Conservation (phyloP, 2,113 vertebrate species). For the Mugil cephalus region DNA sequence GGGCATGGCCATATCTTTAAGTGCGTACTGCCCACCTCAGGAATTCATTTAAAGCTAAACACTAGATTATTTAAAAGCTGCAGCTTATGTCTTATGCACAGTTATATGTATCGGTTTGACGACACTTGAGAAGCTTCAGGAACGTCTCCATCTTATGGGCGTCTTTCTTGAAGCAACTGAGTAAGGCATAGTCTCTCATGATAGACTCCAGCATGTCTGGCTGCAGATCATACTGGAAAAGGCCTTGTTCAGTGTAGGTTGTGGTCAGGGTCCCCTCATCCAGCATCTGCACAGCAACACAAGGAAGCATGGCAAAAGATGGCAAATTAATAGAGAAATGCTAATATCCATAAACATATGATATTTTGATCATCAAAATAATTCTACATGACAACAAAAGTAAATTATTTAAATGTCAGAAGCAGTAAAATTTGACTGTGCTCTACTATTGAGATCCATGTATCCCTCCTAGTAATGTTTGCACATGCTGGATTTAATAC, state of each 20-base stretch:
- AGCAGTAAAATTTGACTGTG: neutral
- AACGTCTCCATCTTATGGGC: slow-evolving; percentile 85
- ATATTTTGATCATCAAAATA: neutral
- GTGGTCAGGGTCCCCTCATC: slow-evolving; percentile 66
- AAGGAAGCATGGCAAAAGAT: neutral
- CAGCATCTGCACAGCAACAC: slow-evolving; percentile 74
- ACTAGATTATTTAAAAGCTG: slow-evolving; percentile 55
- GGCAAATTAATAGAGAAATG: too few relatives aligned
- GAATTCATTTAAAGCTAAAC: slow-evolving; percentile 62
- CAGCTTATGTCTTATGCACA: slow-evolving; percentile 58
- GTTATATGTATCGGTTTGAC: slow-evolving; percentile 75
- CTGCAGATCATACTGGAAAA: slow-evolving; percentile 55
- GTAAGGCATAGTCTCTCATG: slow-evolving; percentile 76
- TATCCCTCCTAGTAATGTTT: too few relatives aligned
- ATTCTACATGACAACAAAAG: neutral
- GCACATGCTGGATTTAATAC: too few relatives aligned
- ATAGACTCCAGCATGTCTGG: slow-evolving; percentile 77
- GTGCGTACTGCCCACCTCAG: slow-evolving; percentile 44
- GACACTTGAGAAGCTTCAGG: slow-evolving; percentile 85
- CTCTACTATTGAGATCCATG: too few relatives aligned
- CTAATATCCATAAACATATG: neutral
- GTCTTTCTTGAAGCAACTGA: slow-evolving; percentile 85
- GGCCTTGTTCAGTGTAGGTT: slow-evolving; percentile 45
- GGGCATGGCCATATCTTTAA: slow-evolving; percentile 69
- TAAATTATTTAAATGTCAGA: too few relatives aligned